Percentiles rank a stretch among this genome's conserved stretches.
Evolutionary conservation across 2,113 vertebrate genomes (phyloP).

Genomic region (Pelobates fuscus): DNA sequence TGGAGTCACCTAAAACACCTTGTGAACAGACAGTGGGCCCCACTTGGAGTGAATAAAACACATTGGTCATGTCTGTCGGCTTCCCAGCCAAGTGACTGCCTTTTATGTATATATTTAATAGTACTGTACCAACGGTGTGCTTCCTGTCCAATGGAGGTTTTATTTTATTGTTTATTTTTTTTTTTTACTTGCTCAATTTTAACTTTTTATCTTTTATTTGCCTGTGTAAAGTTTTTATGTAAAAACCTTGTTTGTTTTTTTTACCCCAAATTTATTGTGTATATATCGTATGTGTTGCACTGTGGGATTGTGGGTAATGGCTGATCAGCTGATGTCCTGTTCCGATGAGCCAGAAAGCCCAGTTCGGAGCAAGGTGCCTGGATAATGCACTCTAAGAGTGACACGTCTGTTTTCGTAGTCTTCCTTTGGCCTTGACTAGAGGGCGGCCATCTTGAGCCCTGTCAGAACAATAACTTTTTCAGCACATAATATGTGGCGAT

Average conservation of each 20-base stretch:
- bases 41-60: no score
- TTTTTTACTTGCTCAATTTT: not conserved
- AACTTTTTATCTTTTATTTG: no score
- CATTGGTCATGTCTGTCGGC: no score
- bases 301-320: slow-evolving; percentile 21
- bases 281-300: slow-evolving; percentile 30
- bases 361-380: no score
- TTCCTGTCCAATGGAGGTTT: not conserved
- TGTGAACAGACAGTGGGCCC: no score
- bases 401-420: not conserved
- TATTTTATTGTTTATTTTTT: not conserved
- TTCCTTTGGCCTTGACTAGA: not conserved
- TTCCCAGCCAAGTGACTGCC: no score
- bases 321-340: not conserved
- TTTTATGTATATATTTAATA: not conserved
- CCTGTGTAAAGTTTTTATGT: not conserved
- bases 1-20: no score
- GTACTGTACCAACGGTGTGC: not conserved
- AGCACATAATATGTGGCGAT: no score
- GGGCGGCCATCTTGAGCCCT: slow-evolving; percentile 11
- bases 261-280: slow-evolving; percentile 19
- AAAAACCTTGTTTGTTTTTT: not conserved
- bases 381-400: slow-evolving; percentile 20
- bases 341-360: not conserved
- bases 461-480: not conserved